phyloP scores from a whole-genome alignment of 2,797 vertebrate species.

The Sebastes baramenuke region DNA sequence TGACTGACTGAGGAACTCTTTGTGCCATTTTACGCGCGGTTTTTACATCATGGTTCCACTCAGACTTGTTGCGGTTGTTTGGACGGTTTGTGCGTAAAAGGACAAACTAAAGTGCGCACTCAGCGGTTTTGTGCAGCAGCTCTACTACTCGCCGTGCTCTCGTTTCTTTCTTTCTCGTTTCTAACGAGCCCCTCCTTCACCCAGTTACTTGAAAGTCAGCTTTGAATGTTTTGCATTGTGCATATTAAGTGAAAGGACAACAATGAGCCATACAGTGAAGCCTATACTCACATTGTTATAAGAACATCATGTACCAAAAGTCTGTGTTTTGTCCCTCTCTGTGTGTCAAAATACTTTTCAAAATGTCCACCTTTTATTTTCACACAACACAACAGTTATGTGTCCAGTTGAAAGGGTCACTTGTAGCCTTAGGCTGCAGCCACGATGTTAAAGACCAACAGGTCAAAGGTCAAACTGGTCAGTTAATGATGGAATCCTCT shows the following conservation, averaged over 20 bases:
- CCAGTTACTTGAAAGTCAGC: too few relatives aligned
- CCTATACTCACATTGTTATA: neutral
- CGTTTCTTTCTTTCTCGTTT: too few relatives aligned
- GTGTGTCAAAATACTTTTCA: neutral
- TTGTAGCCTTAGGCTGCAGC: neutral
- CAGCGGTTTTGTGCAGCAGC: neutral
- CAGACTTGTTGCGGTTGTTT: neutral
- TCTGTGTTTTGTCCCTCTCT: neutral
- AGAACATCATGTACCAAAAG: constrained; percentile 21
- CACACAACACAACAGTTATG: too few relatives aligned
- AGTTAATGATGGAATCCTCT: too few relatives aligned
- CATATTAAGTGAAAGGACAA: too few relatives aligned
- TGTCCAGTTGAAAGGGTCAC: neutral
- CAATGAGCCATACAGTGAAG: too few relatives aligned
- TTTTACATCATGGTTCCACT: neutral
- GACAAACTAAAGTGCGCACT: neutral
- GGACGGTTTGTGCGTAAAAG: neutral
- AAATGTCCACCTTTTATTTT: neutral
- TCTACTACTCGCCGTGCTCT: neutral
- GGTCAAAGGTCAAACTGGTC: neutral
- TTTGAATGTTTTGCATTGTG: neutral
- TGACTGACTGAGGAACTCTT: neutral
- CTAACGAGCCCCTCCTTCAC: neutral
- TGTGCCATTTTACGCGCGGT: neutral
- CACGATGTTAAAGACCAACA: neutral